Base-by-base conservation (phyloP, 2,888 invertebrate genomes). In the Acanthococcus lagerstroemiae region DNA sequence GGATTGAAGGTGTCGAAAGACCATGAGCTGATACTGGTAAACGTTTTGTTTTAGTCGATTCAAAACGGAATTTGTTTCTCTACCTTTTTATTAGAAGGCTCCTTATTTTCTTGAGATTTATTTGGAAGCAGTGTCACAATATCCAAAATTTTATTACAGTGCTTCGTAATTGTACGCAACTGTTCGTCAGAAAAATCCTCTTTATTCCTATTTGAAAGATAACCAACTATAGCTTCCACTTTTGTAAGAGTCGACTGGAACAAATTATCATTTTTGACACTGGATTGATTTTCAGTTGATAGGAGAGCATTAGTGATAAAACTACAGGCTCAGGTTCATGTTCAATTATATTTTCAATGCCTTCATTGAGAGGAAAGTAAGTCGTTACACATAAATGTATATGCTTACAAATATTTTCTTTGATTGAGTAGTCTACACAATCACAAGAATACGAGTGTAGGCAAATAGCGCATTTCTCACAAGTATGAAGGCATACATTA, bases 391-490 rank as follows among this genome's bases (percentile, higher is more conserved):
- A 60, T 22, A 60, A 60, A 60, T 60, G 44, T 22, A 60, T 63
- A 52, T 63, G 54, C 52, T 63, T 63, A 52, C 61, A 61, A 26
- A 63, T 27, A 63, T 63, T 61, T 15, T 52, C 50, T 27, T 61
- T 61, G 45, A 61, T 61, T 6, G 50, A 27, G 27, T 52, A 52
- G 52, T 61, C 61, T 26, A 48, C 37, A 61, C 61, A 61, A 26
- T 61, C 61, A 52, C 52, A 61, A 21, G 52, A 52, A 61, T 52
- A 61, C 7, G 26, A 19, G 22, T 61, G 52, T 50, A 61, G 26
- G 50, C 52, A 61, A 52, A 61, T 61, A 2, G 48, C 30, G 4
- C 63, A 63, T 30, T 22, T 15, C 21, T 21, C n/a, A 52, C 63
- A 50, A 21, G 50, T 63, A 30, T 3, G 30, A 25, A 15, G 30